Conservation (phyloP, 2,888 invertebrate species). For the Cryptocephalus primarius region DNA sequence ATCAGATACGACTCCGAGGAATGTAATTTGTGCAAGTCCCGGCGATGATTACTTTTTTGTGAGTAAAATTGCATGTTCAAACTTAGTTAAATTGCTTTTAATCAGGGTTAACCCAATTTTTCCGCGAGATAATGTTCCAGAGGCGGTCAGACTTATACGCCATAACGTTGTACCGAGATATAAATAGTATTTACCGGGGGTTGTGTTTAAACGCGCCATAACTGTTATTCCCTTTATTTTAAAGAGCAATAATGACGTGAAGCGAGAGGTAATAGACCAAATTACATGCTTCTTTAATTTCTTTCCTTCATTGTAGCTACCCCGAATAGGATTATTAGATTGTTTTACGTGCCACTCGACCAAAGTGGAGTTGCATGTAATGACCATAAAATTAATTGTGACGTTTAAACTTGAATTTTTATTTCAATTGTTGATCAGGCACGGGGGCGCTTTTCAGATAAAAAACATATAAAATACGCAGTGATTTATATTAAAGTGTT, state of each 20-base stretch:
- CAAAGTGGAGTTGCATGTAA: too few relatives aligned
- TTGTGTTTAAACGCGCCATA: neutral
- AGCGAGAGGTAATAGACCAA: neutral
- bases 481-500: too few relatives aligned
- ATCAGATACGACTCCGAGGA: conserved; percentile 12
- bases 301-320: neutral
- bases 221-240: neutral
- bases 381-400: too few relatives aligned
- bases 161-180: conserved; percentile 1
- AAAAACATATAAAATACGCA: too few relatives aligned
- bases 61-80: conserved; percentile 23
- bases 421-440: too few relatives aligned
- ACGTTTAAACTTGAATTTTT: too few relatives aligned
- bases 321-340: too few relatives aligned
- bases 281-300: neutral
- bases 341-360: too few relatives aligned
- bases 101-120: conserved; percentile 20
- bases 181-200: conserved; percentile 3
- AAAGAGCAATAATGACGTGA: neutral
- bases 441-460: too few relatives aligned
- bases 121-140: conserved; percentile 3
- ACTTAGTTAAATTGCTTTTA: conserved; percentile 22
- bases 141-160: conserved; percentile 2
- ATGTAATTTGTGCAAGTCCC: conserved; percentile 18
- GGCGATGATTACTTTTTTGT: conserved; percentile 20